These are phyloP conservation scores for Anableps anableps DNA, from an alignment of 2,797 vertebrate genomes.

Conservation along the genomic window DNA sequence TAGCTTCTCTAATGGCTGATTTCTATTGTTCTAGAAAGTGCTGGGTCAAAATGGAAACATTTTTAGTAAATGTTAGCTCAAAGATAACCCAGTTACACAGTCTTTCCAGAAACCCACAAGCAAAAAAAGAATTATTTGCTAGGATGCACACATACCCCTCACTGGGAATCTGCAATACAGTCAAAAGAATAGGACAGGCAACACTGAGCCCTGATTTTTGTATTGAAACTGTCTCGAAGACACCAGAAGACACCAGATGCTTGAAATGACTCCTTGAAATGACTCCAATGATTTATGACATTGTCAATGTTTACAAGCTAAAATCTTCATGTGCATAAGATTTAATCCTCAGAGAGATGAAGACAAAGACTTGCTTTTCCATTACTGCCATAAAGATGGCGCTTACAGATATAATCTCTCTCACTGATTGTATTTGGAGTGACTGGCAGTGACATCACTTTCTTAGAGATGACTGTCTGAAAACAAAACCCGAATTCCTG, in stretches of 20 bases:
- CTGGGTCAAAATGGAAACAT: background rate
- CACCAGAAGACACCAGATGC: background rate
- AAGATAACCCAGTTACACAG: slow-evolving; percentile 3
- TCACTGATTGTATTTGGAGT: slow-evolving; percentile 57
- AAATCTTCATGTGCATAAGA: slow-evolving; percentile 16
- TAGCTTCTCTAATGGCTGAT: background rate
- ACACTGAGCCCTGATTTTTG: background rate
- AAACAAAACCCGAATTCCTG: slow-evolving; percentile 27
- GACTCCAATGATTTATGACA: slow-evolving; percentile 19
- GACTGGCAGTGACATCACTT: slow-evolving; percentile 51
- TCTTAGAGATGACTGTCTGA: slow-evolving; percentile 26
- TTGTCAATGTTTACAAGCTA: slow-evolving; percentile 14
- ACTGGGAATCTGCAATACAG: background rate
- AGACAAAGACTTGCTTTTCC: slow-evolving; percentile 32
- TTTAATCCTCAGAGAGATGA: slow-evolving; percentile 26
- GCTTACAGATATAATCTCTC: slow-evolving; percentile 56
- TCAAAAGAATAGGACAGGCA: background rate
- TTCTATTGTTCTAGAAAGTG: background rate
- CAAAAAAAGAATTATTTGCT: slow-evolving; percentile 3
- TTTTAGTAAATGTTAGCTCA: slow-evolving; percentile 2
- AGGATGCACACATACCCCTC: background rate
- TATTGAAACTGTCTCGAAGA: slow-evolving; percentile 2
- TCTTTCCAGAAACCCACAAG: background rate
- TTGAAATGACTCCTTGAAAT: background rate
- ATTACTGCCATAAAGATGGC: slow-evolving; percentile 57